Evolutionary conservation across 2,797 vertebrate genomes (phyloP), one percentile per base, ranked within the genome.

Genomic region (Thalassophryne amazonica): DNA sequence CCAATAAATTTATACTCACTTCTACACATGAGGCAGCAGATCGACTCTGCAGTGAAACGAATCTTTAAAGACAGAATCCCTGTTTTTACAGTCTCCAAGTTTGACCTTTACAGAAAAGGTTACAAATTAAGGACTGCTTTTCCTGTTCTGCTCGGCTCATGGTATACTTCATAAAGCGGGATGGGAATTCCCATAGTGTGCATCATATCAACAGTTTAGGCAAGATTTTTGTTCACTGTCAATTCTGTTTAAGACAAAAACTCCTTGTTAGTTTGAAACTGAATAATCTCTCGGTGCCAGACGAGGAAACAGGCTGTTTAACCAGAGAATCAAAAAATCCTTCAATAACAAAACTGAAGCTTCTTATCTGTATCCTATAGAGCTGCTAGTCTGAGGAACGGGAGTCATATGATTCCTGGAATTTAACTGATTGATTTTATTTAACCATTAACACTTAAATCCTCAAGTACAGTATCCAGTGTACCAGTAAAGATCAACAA

Each of bases 91-190:
- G 7, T 40, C 30, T 42, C 39, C 32, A 11, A 42, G 54, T 63
- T 33, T 71, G 52, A 60, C 76, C 72, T 80, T 74, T 73, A 36
- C 18, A 38, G 28, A 69, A 73, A 84, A 66, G 71, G 57, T 60
- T 52, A 61, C 43, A 41, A 33, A 74, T 60, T 61, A 62, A 51
- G 25, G 38, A 54, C 35, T 18, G 52, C n/a, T 0, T 40, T 20
- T 60, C 48, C 46, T 38, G 53, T 46, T 60, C 46, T 23, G 57
- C 33, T 38, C 11, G 41, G 11, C 45, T 57, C 5, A 3, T 20
- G 13, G 43, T 52, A 52, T 57, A 21, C 37, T 46, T 69, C 72
- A 78, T 40, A 22, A 67, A 6, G 32, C 20, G 40, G 21, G 37
- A 3, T 51, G 40, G 37, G 67, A 56, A 29, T 60, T 54, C 33